Evolutionary conservation across 2,888 invertebrate species (phyloP), one percentile per base, ranked within the genome.

Genomic region (Cataglyphis rosenhaueri): DNA sequence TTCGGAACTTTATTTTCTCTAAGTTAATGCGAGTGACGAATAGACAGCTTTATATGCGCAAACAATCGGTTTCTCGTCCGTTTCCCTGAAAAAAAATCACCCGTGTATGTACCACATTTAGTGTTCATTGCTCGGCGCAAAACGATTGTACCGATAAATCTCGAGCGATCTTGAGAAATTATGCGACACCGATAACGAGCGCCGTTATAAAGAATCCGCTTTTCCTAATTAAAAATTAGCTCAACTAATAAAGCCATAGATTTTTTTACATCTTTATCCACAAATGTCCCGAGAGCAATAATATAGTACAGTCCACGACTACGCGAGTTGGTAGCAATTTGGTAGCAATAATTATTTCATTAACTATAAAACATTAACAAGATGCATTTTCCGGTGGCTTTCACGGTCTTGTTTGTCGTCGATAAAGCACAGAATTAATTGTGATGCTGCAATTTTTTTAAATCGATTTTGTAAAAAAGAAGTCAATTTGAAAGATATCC

Each of bases 311-410:
- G 59, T 61, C 66, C 48, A 62, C 18, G 73, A 81, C 52, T 44
- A 65, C 84, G 59, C 74, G 75, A 64, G 35, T 79, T 75, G 48
- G 68, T 41, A 87, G 89, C 88, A 87, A 88, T 88, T 79, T 75
- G 48, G 68, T 41, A 87, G 89, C 88, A 87, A 88, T 88, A 88
- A 88, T 88, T 70, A 79, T 81, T 84, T 83, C n/a, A n/a, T 70
- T 65, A 62, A 74, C 4, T 38, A 8, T 59, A 74, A 70, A 44
- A 35, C 12, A 25, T 12, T 29, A 18, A 38, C n/a, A 66, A 66
- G 38, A 41, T 25, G 9, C 55, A 18, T 18, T 74, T 59, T 52
- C 21, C 15, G 12, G 15, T 12, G 38, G 6, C 15, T 55, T 12
- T 38, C 66, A 48, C 8, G n/a, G 29, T 64, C 48, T 48, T 64